Evolutionary conservation across 2,797 vertebrate species (phyloP).

Genomic region (Manis javanica): DNA sequence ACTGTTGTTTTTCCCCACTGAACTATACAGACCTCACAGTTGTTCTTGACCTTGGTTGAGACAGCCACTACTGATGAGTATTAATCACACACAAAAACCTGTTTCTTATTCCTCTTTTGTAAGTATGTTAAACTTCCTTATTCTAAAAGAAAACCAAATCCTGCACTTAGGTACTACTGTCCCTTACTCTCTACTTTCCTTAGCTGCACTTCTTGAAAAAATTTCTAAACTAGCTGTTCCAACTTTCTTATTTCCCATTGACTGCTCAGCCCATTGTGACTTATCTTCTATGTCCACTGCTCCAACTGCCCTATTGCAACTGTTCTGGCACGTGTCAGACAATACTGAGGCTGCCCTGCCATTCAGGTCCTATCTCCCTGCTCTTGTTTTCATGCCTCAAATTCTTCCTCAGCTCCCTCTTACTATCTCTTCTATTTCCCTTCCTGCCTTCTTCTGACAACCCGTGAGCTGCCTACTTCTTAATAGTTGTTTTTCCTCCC

Average conservation of each 20-base stretch:
- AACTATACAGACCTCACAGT: neutral
- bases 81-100: neutral
- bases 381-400: fast-evolving
- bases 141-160: neutral
- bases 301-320: fast-evolving
- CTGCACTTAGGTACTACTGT: neutral
- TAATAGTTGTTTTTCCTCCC: neutral
- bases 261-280: neutral
- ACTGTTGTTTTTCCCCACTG: neutral
- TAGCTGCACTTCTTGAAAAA: neutral
- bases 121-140: neutral
- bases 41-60: neutral
- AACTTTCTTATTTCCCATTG: neutral
- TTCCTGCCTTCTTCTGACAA: neutral
- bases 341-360: neutral
- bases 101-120: neutral
- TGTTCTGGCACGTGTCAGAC: fast-evolving
- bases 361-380: neutral
- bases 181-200: neutral
- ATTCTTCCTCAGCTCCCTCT: neutral
- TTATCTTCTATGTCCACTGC: neutral
- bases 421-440: neutral
- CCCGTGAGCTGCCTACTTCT: neutral
- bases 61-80: neutral
- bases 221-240: neutral